Base-by-base conservation (phyloP, 2,797 vertebrate genomes). In the Staurois parvus region DNA sequence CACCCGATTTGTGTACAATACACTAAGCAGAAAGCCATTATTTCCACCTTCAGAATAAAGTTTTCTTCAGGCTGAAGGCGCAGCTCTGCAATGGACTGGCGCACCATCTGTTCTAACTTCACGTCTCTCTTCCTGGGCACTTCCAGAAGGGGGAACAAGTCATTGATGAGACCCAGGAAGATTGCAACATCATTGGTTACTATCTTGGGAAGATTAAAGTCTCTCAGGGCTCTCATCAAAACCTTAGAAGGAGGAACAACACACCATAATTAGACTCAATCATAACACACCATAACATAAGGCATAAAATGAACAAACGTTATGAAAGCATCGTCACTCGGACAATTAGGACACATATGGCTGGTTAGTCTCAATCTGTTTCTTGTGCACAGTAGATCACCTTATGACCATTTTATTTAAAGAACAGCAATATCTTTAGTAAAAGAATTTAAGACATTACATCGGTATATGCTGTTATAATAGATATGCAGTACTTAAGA, bases 361-460 rank as follows among this genome's bases (percentile, higher is more conserved):
- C 95, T 96, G 97, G 96, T 99, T 98, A 99, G 98, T 96, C 92
- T 93, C 98, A 98, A 98, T 96, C 97, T 98, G 97, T 93, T 97
- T 94, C 93, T 91, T 94, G 89, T 91, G 93, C 84, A 72, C 88
- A 89, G 15, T 88, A 87, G 85, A 90, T 84, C 74, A 88, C 84
- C 84, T 87, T 87, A 74, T 89, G 91, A 92, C 91, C 89, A 91
- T 88, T 91, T 93, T 87, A 89, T 92, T 92, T 90, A 91, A 90
- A 91, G 90, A 93, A 91, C 91, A 90, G 91, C 88, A 91, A 94
- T 56, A 30, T 89, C 79, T 85, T 86, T 87, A 42, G 85, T 89
- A 92, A 91, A 87, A 34, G 78, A 88, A 88, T 89, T 88, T 86
- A 86, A 76, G 45, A 45, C 42, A 85, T 84, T 24, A 4, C n/a